Evolutionary conservation across 2,797 vertebrate species (phyloP), one percentile per base, ranked within the genome.

Genomic region (Catamblyrhynchus diadema): DNA sequence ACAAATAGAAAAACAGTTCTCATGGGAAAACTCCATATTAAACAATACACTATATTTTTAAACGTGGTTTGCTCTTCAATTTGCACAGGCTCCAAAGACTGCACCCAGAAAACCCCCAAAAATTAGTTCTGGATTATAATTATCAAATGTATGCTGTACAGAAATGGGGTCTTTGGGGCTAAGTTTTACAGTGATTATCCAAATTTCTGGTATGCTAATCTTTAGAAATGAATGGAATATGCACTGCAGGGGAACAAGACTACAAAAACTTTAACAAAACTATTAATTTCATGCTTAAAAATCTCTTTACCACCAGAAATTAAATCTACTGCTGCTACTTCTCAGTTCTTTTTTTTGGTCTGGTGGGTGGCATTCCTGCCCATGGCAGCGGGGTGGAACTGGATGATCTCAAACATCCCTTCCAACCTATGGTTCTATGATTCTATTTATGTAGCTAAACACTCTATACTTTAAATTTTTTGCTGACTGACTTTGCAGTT

Each of bases 61-160:
- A 93, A 67, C 0, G 12, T 5, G 1, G 57, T 82, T 69, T 37
- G 4, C 16, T 62, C 27, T 80, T 61, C 12, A 82, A 10, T n/a
- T 70, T 73, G 17, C 5, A 92, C 0, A 3, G 45, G 28, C 4
- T 84, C 18, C 23, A 53, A 93, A 65, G 23, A 64, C 45, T 2
- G 0, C 14, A 20, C 3, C 6, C 37, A 56, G 66, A 28, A 60
- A 7, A 1, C 1, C 6, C 2, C 0, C 1, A 8, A 56, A 56
- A 44, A 19, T 17, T 25, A 71, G 7, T 6, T 64, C 5, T 62
- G 5, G 47, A 53, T 79, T 56, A 69, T 33, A 78, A 64, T 57
- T 69, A 65, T n/a, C 10, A 61, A 67, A 83, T 35, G 14, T 39
- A 67, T 59, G 10, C 42, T 78, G 54, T 56, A 13, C 9, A 64